Evolutionary conservation across 2,888 invertebrate species (phyloP).

Genomic region (Cancer borealis): DNA sequence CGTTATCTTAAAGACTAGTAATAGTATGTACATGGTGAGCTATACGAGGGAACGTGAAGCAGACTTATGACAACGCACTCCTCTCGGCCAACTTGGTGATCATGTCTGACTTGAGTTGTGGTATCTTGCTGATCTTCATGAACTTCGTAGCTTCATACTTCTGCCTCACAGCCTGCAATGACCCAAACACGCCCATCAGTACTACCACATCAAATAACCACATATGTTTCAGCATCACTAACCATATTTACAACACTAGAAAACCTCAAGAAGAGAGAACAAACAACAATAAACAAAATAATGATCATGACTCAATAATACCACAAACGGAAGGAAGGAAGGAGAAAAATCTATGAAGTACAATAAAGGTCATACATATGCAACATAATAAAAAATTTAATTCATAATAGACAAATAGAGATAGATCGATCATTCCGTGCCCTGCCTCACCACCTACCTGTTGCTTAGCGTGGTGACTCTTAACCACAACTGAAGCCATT

Average conservation of each 20-base stretch:
- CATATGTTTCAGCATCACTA: background rate
- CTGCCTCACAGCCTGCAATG: conserved; percentile 80
- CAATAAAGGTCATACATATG: background rate
- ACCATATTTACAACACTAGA: background rate
- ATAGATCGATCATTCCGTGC: too few relatives aligned
- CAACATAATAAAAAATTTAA: background rate
- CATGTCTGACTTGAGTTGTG: conserved; percentile 79
- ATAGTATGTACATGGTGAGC: background rate
- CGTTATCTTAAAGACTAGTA: background rate
- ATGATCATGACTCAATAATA: too few relatives aligned
- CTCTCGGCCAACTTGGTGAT: conserved; percentile 78
- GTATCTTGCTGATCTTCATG: conserved; percentile 80
- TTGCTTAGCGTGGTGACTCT: conserved; percentile 86
- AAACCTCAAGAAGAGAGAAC: background rate
- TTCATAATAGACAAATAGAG: too few relatives aligned
- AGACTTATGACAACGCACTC: conserved; percentile 43
- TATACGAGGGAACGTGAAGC: background rate
- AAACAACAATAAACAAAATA: background rate
- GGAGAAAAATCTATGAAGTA: background rate
- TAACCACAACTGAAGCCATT: conserved; percentile 86
- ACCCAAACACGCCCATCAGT: background rate
- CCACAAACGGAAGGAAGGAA: background rate
- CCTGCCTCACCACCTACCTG: conserved; percentile 81
- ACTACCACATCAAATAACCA: background rate
- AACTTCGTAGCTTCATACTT: conserved; percentile 81